A percentile compares a stretch with the other conserved stretches of the same genome.
phyloP scores from a whole-genome alignment of 2,113 vertebrate species.

The Fulica atra region DNA sequence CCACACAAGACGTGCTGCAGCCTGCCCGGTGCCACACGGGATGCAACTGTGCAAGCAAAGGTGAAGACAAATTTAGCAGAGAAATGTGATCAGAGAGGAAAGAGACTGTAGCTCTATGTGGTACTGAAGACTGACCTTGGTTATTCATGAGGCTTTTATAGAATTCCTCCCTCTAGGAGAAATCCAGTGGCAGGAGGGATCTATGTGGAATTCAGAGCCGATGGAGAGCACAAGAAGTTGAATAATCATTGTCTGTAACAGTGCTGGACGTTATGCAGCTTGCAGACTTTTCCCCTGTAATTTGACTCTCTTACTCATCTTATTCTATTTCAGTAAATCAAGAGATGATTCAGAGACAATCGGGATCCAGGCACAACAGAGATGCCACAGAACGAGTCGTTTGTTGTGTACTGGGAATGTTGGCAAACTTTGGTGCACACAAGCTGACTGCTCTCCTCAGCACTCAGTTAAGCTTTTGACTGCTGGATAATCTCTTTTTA shows the following conservation, averaged over 20 bases:
- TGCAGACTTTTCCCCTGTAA: slow-evolving; percentile 9
- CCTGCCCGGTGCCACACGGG: background rate
- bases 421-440: background rate
- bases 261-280: background rate
- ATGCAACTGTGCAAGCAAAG: background rate
- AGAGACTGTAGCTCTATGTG: background rate
- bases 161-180: background rate
- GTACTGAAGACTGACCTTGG: background rate
- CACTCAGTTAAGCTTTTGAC: background rate
- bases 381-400: slow-evolving; percentile 1
- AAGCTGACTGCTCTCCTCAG: slow-evolving; percentile 16
- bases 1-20: background rate
- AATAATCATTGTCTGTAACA: background rate
- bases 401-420: slow-evolving; percentile 15
- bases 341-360: slow-evolving; percentile 33
- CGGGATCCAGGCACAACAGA: slow-evolving; percentile 49
- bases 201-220: background rate
- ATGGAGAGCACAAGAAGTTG: background rate
- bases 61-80: background rate
- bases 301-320: slow-evolving; percentile 56
- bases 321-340: slow-evolving; percentile 46
- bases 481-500: slow-evolving; percentile 10
- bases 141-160: background rate
- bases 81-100: background rate
- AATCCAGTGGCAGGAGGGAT: background rate